A percentile compares a stretch with the other conserved stretches of the same genome.
phyloP scores from a whole-genome alignment of 2,113 vertebrate species.

The Cynoglossus semilaevis region DNA sequence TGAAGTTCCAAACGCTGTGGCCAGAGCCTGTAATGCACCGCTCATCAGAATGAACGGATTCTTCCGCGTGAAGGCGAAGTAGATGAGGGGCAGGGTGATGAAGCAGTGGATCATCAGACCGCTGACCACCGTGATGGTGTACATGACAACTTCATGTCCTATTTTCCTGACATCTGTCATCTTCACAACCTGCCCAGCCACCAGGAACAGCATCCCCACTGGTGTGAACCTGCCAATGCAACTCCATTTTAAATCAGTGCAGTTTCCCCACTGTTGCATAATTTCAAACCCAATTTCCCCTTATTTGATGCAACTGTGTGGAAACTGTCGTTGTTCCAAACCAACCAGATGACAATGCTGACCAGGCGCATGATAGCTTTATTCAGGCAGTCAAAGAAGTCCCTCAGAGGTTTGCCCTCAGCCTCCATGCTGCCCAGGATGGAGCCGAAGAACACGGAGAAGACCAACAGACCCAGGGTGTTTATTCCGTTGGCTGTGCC shows the following conservation, averaged over 20 bases:
- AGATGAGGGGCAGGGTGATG: conserved; percentile 84
- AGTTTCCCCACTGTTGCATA: too few species aligned
- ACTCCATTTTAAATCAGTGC: too few species aligned
- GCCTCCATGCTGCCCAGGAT: conserved; percentile 85
- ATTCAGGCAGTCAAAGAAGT: conserved; percentile 90
- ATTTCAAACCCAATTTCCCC: too few species aligned
- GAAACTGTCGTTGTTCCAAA: too few species aligned
- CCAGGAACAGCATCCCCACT: conserved; percentile 86
- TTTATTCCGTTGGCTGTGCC: conserved; percentile 85
- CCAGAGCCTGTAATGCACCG: conserved; percentile 84
- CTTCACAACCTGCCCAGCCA: conserved; percentile 88
- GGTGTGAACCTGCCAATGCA: conserved; percentile 82
- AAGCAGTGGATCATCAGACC: conserved; percentile 85
- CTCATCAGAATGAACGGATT: conserved; percentile 84
- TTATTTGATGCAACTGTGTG: too few species aligned
- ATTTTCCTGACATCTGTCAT: conserved; percentile 84
- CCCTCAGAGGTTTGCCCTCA: conserved; percentile 82
- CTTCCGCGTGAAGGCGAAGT: conserved; percentile 82
- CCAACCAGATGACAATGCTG: conserved; percentile 37
- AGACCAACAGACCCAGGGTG: conserved; percentile 85
- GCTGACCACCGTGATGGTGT: conserved; percentile 82
- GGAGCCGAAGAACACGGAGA: conserved; percentile 85
- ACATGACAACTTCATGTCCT: conserved; percentile 87
- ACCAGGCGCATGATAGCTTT: conserved; percentile 88
- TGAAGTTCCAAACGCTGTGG: conserved; percentile 88